phyloP scores from a whole-genome alignment of 1,140 invertebrate species.

The Rhynchophorus ferrugineus region DNA sequence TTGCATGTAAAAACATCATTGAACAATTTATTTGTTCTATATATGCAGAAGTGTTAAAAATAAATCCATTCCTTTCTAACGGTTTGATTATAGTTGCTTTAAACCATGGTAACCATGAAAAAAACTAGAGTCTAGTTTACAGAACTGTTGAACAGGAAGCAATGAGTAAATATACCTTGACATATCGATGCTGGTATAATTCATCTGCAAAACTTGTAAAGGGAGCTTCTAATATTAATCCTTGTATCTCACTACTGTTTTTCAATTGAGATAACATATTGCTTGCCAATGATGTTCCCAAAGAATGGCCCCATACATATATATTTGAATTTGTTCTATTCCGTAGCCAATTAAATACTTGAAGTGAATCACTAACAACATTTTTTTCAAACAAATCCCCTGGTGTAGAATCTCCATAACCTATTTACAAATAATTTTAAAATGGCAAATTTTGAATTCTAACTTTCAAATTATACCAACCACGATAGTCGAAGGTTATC shows the following conservation, averaged over 20 bases:
- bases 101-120: slow-evolving; percentile 36
- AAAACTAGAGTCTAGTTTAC: slow-evolving; percentile 24
- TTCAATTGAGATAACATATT: slow-evolving; percentile 22
- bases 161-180: no score
- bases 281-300: slow-evolving; percentile 32
- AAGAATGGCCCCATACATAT: slow-evolving; percentile 37
- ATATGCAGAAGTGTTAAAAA: slow-evolving; percentile 30
- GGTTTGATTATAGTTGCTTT: slow-evolving; percentile 57
- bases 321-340: slow-evolving; percentile 27
- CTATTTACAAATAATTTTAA: slow-evolving; percentile 19
- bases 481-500: slow-evolving; percentile 75
- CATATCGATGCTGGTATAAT: slow-evolving; percentile 30
- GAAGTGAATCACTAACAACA: slow-evolving; percentile 32
- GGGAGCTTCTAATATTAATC: slow-evolving; percentile 34
- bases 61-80: slow-evolving; percentile 45
- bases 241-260: slow-evolving; percentile 21
- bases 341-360: slow-evolving; percentile 31
- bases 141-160: no score
- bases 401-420: slow-evolving; percentile 34
- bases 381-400: slow-evolving; percentile 31
- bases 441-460: slow-evolving; percentile 5
- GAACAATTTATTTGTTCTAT: slow-evolving; percentile 29
- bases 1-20: slow-evolving; percentile 35
- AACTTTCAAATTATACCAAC: background rate
- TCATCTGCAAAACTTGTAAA: slow-evolving; percentile 36